Conservation (phyloP, 2,113 vertebrate species). For the Leptosomus discolor region DNA sequence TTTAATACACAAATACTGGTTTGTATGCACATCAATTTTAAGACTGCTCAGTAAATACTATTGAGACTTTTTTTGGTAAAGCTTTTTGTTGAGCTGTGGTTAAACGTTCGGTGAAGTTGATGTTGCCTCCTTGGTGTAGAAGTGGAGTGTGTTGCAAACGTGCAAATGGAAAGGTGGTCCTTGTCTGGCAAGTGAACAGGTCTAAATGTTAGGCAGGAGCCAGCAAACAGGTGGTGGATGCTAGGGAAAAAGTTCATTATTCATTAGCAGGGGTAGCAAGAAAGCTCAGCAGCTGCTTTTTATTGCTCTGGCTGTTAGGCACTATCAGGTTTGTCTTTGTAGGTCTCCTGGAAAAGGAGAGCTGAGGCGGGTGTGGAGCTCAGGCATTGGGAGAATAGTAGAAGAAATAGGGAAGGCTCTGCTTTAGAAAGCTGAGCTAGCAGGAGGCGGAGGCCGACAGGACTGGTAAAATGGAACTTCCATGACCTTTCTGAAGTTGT, state of each 20-base stretch:
- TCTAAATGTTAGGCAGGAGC: background rate
- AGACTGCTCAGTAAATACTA: background rate
- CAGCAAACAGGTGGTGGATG: background rate
- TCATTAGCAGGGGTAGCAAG: background rate
- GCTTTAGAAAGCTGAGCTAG: background rate
- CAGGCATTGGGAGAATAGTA: background rate
- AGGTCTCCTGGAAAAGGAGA: background rate
- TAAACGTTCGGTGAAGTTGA: background rate
- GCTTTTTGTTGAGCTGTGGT: background rate
- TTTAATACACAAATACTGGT: background rate
- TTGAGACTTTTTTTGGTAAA: background rate
- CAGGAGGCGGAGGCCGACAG: rapidly evolving
- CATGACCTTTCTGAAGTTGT: background rate
- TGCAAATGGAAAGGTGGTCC: rapidly evolving
- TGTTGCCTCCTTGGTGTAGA: background rate
- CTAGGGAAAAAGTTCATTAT: background rate
- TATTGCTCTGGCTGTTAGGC: rapidly evolving
- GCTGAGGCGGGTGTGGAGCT: background rate
- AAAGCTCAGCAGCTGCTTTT: background rate
- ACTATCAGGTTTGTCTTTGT: background rate
- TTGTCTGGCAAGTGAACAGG: background rate
- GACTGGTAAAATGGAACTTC: background rate
- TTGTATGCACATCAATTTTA: background rate
- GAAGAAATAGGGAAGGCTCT: background rate
- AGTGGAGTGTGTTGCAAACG: background rate